Base-by-base conservation (phyloP, 1,140 invertebrate species). In the Oedothorax gibbosus region DNA sequence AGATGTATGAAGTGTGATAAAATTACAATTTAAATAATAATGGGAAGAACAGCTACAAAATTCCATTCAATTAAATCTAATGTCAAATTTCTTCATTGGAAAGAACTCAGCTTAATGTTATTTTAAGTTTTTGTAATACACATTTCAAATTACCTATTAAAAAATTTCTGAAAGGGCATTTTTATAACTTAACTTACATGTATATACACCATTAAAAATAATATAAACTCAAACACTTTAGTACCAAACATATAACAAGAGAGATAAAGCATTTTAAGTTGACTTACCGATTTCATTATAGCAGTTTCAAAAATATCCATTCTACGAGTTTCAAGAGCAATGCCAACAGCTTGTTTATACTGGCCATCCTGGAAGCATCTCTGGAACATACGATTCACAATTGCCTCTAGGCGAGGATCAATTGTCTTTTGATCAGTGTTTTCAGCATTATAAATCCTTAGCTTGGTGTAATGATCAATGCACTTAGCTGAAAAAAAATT, bases 381-480 rank as follows among this genome's bases (percentile, higher is more conserved):
- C 87, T 98, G 94, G 89, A 99, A 99, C 96, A 99, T 99, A 69
- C 96, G 93, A 90, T 99, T 96, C 0, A 99, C 97, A 87, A 99
- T 98, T 2, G 94, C 94, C 90, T 98, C 97, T 76, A 99, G 90
- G 66, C 97, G 93, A 3, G 94, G 92, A 90, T 99, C 98, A 87
- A 98, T 95, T 7, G 88, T 90, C 86, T 94, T 93, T 12, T 93
- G 92, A 77, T 92, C 92, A 7, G 88, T 84, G 64, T 92, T 91
- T 62, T 93, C 92, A 73, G 91, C 90, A 88, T 92, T 91, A 51
- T 88, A 87, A 65, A 96, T 93, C 35, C 97, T 91, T 89, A 96
- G 94, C 88, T 96, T 95, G 18, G 96, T 98, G 89, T 99, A 99
- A 89, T 94, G 95, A 90, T 98, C 97, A 87, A 99, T 98, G 88